These are phyloP conservation scores for Gallinago undulata DNA, from an alignment of 2,113 vertebrate species.

Conservation along the genomic window DNA sequence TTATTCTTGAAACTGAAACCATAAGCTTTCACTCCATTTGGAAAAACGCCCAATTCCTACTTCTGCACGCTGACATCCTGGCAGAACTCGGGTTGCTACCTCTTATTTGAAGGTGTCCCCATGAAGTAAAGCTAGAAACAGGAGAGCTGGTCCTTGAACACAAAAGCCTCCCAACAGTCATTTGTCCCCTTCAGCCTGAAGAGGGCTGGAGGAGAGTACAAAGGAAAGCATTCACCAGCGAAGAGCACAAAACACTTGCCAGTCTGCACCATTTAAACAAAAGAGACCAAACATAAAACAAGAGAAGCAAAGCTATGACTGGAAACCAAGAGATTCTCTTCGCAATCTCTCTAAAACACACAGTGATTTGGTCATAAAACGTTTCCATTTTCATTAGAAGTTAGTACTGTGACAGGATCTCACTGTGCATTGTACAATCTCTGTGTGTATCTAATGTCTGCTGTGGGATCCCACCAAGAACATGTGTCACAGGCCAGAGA, in stretches of 20 bases:
- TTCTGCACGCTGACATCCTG: background rate
- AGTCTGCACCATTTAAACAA: slow-evolving; percentile 12
- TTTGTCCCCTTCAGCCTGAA: slow-evolving; percentile 10
- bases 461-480: background rate
- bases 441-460: background rate
- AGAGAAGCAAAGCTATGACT: slow-evolving; percentile 7
- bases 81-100: background rate
- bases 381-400: background rate
- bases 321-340: background rate
- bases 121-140: background rate
- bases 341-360: background rate
- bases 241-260: slow-evolving; percentile 14
- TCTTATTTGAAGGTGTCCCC: background rate
- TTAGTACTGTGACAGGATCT: background rate
- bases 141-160: background rate
- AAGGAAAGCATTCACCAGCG: slow-evolving; percentile 36
- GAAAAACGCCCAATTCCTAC: background rate
- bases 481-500: background rate
- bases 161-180: slow-evolving; percentile 8
- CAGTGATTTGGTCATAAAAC: background rate
- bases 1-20: slow-evolving; percentile 7
- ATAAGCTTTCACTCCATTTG: background rate
- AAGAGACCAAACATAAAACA: slow-evolving; percentile 17
- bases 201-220: background rate
- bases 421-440: background rate